Base-by-base conservation (phyloP, 2,113 vertebrate species). In the Oreocharis arfaki region DNA sequence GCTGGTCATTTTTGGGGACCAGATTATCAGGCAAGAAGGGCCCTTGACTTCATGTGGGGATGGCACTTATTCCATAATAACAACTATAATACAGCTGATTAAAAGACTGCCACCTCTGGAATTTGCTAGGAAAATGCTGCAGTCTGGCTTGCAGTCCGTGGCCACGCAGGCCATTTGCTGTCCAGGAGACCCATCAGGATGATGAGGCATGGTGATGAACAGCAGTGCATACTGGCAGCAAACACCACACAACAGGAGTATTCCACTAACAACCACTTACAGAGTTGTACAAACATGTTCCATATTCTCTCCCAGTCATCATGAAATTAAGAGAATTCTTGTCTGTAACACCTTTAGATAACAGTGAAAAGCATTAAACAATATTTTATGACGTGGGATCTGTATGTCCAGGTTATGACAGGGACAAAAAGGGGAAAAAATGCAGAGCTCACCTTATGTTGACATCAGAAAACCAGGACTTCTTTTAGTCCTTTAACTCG, bases 11-110 rank as follows among this genome's bases (percentile, higher is more conserved):
- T 91, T 74, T 32, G 56, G 49, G 56, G 7, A 37, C 6, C 10
- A 8, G 1, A 33, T 59, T 59, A 37, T 2, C 13, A 84, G 37
- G 5, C 28, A 41, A 61, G 13, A 86, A 76, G 19, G 7, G 3
- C 4, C 4, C 37, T 60, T 28, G 7, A 44, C 63, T 71, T 71
- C 33, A 32, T 33, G 19, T 0, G 0, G 2, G 8, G 46, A 69
- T 63, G 23, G 19, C 42, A 61, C 26, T 56, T 67, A 46, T 37
- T 92, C 9, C 33, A 33, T 12, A 35, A 37, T 22, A 86, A 50
- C 27, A 21, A 17, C 13, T 23, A 10, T 59, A 32, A 46, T 33
- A 61, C 13, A 12, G 37, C 2, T 37, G 39, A 90, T 2, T 42
- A n/a, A 86, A 77, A 37, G 23, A 33, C 23, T 77, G 6, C 7